Percentiles rank a stretch among this genome's conserved stretches.
These are phyloP conservation scores for Silurus aristotelis DNA, from an alignment of 2,797 vertebrate species.

Conservation along the genomic window DNA sequence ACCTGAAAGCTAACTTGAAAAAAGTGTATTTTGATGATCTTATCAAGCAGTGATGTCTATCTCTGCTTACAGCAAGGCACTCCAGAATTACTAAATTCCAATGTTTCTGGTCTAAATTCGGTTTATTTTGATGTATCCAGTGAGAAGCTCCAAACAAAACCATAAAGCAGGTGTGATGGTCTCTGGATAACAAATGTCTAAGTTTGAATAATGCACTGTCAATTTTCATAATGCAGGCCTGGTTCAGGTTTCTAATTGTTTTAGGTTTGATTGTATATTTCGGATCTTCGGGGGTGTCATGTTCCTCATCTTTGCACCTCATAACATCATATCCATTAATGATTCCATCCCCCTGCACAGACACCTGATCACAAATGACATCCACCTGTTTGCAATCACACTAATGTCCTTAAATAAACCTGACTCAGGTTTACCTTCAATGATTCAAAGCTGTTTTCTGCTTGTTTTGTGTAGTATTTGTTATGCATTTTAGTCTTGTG, in stretches of 20 bases:
- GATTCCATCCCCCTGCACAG: neutral
- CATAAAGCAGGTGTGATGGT: neutral
- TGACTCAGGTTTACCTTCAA: neutral
- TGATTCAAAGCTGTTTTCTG: neutral
- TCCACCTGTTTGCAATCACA: neutral
- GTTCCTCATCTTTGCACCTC: neutral
- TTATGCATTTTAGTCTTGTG: neutral
- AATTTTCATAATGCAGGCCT: neutral
- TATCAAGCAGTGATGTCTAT: neutral
- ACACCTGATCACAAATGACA: neutral
- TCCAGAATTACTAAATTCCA: neutral
- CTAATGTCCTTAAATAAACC: neutral
- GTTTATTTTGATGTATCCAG: neutral
- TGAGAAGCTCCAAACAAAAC: neutral
- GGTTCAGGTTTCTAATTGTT: neutral
- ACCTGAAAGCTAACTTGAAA: neutral
- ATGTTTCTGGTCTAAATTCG: neutral
- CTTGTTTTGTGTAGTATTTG: too few relatives aligned
- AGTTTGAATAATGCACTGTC: neutral
- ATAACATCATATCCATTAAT: neutral
- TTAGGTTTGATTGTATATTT: neutral
- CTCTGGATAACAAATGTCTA: neutral
- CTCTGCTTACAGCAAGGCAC: neutral
- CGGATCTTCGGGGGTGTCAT: too few relatives aligned
- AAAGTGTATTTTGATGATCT: neutral